Evolutionary conservation across 2,888 invertebrate species (phyloP), one percentile per base, ranked within the genome.

Genomic region (Atrina japonica): DNA sequence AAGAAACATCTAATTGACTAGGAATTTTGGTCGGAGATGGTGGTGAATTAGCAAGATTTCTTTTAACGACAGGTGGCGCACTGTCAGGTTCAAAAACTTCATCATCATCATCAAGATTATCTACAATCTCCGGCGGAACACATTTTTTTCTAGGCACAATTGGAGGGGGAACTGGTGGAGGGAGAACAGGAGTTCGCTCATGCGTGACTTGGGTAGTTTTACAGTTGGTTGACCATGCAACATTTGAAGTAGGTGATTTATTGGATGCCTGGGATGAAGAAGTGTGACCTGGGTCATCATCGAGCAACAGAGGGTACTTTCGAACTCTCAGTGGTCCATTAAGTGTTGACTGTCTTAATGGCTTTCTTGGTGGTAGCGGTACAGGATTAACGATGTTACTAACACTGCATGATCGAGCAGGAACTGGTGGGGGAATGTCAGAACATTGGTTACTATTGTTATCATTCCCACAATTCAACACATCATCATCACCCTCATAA

Each of bases 281-380:
- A 45, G 45, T 59, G 52, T 53, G 53, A 63, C 67, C 66, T 41
- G 61, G 66, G 35, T 60, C 72, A 60, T 73, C 69, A 59, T 75
- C 76, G 66, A 78, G 71, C 60, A 96, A 94, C 43, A 96, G 91
- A 0, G 96, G 96, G 92, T 96, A 94, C 87, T 95, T 96, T 45
- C 96, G 92, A 67, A 95, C 95, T 16, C 95, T 92, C 0, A 94
- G 93, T 85, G 95, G 93, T 40, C 92, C 92, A 11, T 93, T 92
- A 79, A 93, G 92, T 0, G 92, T 92, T 49, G 86, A 83, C 18
- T 89, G 87, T 86, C 94, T 93, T 27, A 93, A 93, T 25, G 94
- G 92, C 86, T 95, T 95, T 78, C 95, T 92, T 0, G 96, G 95
- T 0, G 96, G 96, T 75, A 96, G 90, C 0, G 96, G 96, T 74